phyloP scores from a whole-genome alignment of 2,113 vertebrate genomes.

The Scartelaos histophorus region DNA sequence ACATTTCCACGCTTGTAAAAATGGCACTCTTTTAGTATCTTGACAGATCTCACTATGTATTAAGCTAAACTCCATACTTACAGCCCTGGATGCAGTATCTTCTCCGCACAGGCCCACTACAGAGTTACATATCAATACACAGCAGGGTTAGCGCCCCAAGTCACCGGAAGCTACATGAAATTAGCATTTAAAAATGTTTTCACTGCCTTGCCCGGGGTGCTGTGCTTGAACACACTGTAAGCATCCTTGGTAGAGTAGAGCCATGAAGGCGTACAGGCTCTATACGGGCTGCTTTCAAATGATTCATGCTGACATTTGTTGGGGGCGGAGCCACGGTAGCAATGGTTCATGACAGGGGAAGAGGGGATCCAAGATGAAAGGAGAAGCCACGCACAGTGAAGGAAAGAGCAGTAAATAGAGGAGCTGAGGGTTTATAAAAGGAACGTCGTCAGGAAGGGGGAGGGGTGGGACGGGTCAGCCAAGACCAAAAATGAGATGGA shows the following conservation, averaged over 20 bases:
- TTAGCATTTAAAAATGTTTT: constrained; percentile 26
- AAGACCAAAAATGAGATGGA: constrained; percentile 25
- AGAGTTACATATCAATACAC: constrained; percentile 27
- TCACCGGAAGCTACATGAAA: constrained; percentile 24
- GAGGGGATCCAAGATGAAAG: constrained; percentile 24
- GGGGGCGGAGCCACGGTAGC: constrained; percentile 17
- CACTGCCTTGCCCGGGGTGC: constrained; percentile 25
- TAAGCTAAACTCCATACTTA: constrained; percentile 14
- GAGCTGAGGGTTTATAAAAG: neutral
- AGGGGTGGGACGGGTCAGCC: constrained; percentile 17
- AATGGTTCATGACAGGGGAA: constrained; percentile 20
- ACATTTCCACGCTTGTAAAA: neutral
- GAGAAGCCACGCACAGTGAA: constrained; percentile 13
- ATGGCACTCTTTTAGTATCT: neutral
- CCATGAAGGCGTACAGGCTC: constrained; percentile 27
- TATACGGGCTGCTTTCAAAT: constrained; percentile 11
- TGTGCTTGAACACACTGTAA: constrained; percentile 34
- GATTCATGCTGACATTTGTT: constrained; percentile 35
- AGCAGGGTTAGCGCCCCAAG: constrained; percentile 10
- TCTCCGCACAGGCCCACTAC: neutral
- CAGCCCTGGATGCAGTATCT: constrained; percentile 17
- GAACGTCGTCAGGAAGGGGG: neutral
- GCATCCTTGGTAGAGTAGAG: constrained; percentile 25
- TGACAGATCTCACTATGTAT: constrained; percentile 14
- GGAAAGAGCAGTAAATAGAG: constrained; percentile 6